A percentile compares a stretch with the other conserved stretches of the same genome.
These are phyloP conservation scores for Hemichromis elongatus DNA, from an alignment of 2,113 vertebrate genomes.

Conservation along the genomic window DNA sequence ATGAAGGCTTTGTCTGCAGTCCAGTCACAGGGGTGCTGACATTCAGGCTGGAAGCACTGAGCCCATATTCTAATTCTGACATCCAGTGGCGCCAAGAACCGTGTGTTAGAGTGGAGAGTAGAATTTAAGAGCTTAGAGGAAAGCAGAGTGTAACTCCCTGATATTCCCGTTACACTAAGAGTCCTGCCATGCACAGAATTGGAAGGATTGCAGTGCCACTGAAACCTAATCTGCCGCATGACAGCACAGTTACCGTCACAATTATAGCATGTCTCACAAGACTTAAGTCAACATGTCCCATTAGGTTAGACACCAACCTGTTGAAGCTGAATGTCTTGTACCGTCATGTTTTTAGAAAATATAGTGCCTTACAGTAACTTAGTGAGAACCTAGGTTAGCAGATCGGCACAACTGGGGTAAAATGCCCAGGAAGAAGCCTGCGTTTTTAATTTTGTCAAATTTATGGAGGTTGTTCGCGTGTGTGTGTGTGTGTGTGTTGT, in stretches of 20 bases:
- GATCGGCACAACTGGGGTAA: background rate
- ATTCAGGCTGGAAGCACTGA: constrained; percentile 22
- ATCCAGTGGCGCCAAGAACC: constrained; percentile 34
- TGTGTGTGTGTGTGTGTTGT: background rate
- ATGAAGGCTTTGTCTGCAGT: constrained; percentile 33
- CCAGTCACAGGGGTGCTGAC: constrained; percentile 33
- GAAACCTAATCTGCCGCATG: constrained; percentile 59
- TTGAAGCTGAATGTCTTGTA: background rate
- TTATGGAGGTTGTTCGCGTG: background rate
- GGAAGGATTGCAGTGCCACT: constrained; percentile 29
- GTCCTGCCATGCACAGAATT: constrained; percentile 48
- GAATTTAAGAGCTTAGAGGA: constrained; percentile 48
- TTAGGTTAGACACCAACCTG: background rate
- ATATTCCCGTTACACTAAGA: constrained; percentile 32
- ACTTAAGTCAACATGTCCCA: constrained; percentile 49
- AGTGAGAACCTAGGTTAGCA: background rate
- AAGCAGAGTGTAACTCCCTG: background rate
- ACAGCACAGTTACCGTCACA: constrained; percentile 57
- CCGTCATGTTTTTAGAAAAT: background rate
- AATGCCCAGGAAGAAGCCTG: background rate
- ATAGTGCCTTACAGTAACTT: background rate
- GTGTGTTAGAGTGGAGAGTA: constrained; percentile 21
- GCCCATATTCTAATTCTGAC: constrained; percentile 52
- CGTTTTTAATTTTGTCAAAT: background rate
- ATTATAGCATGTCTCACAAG: constrained; percentile 42